These are phyloP conservation scores for Saccostrea cuccullata DNA, from an alignment of 1,140 invertebrate genomes.

Conservation along the genomic window DNA sequence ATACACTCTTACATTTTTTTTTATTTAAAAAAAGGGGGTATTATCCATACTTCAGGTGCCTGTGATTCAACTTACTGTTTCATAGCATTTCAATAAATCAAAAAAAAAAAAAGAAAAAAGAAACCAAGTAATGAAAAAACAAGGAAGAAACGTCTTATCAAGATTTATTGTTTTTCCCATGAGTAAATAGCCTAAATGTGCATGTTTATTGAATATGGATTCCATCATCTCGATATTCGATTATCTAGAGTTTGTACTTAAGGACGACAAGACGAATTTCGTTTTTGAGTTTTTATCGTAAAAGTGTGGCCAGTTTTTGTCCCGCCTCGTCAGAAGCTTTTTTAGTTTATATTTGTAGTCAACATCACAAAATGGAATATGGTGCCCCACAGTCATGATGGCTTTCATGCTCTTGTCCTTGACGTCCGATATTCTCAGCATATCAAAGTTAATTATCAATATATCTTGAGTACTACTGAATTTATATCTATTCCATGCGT, in stretches of 20 bases:
- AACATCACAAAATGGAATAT: background rate
- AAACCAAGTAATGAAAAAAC: too few species aligned
- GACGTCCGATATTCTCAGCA: background rate
- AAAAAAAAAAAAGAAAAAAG: too few species aligned
- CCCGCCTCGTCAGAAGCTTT: background rate
- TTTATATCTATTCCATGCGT: conserved; percentile 4
- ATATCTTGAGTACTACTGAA: background rate
- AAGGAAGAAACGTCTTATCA: too few species aligned
- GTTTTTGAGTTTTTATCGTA: background rate
- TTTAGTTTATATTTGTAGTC: background rate
- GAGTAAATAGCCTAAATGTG: too few species aligned
- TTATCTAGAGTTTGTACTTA: background rate
- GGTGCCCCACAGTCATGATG: background rate
- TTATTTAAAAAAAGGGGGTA: too few species aligned
- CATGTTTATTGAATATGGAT: too few species aligned
- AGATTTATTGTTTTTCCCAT: too few species aligned
- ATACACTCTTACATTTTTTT: too few species aligned
- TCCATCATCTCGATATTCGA: too few species aligned
- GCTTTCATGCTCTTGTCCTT: background rate
- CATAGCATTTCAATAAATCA: too few species aligned
- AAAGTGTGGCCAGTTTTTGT: background rate
- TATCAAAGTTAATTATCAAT: background rate
- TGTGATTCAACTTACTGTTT: too few species aligned
- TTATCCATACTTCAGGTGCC: too few species aligned
- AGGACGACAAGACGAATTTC: background rate